Percentiles rank a stretch among this genome's conserved stretches.
Conservation (phyloP, 2,113 vertebrate genomes). For the Melierax canorus region DNA sequence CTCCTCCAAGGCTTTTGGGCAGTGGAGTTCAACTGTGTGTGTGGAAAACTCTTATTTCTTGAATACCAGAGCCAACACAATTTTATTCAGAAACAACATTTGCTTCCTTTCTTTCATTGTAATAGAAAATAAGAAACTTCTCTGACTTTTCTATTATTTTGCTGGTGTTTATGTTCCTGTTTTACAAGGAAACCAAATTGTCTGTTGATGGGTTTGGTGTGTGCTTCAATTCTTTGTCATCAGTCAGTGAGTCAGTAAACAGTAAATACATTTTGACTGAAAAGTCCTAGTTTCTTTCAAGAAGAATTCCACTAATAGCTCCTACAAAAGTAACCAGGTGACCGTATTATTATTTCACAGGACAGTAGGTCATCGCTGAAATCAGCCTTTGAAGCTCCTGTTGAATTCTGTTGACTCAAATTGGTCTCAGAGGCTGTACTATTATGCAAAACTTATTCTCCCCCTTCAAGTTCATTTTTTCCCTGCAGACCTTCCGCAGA, state of each 20-base stretch:
- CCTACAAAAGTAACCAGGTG: neutral
- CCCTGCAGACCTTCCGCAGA: neutral
- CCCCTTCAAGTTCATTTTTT: neutral
- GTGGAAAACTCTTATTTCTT: neutral
- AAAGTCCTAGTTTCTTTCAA: neutral
- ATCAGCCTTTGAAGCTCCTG: neutral
- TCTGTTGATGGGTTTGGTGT: neutral
- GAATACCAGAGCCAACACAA: neutral
- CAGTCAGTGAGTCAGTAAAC: neutral
- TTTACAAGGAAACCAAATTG: neutral
- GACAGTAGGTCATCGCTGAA: neutral
- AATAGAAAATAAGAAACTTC: neutral
- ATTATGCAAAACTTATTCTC: neutral
- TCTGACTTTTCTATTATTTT: neutral
- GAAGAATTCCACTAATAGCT: neutral
- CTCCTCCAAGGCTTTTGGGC: neutral
- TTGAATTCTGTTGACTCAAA: neutral
- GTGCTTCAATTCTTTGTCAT: neutral
- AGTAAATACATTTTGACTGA: neutral
- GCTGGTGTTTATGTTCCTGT: neutral
- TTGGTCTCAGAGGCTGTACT: neutral
- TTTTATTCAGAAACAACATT: neutral
- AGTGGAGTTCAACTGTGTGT: neutral
- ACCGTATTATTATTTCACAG: neutral
- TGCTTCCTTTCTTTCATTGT: neutral